Evolutionary conservation across 1,140 invertebrate species (phyloP), one percentile per base, ranked within the genome.

Genomic region (Holotrichia oblita): DNA sequence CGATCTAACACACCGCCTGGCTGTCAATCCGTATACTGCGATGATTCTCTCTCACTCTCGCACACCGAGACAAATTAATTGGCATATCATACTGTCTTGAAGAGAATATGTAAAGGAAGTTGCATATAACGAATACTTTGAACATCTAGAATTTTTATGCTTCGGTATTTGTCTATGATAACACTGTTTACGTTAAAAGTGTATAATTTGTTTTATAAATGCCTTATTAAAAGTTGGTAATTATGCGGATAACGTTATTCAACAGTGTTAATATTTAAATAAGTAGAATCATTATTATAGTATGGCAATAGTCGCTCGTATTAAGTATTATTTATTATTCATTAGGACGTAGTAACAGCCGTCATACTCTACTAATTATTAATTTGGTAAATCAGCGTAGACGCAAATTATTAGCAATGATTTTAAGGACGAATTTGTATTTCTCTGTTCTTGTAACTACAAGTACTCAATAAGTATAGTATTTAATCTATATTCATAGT

Each of bases 1-100:
- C 73, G 40, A 41, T 74, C 73, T 44, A 74, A 74, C 73, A 40
- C 61, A 74, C 73, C 73, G 40, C 17, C 73, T 6, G 41, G 40
- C 41, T 74, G 73, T 44, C 73, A 74, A 74, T 74, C 27, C 40
- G 34, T 74, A 34, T 34, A 34, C 14, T 34, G 61, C 17, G 22
- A 69, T 34, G 61, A 12, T 69, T 69, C 61, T 34, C 1, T 24
- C 14, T 69, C 61, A 3, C 61, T 69, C 61, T 69, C 17, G 61
- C 61, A 22, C 22, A 34, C 22, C 61, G 61, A 22, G 61, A 69
- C 61, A 69, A 69, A 69, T 69, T 69, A 69, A 69, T 69, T 69
- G 61, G 61, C 61, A 69, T 34, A 69, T 69, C 61, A 27, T 69
- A 34, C 61, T 69, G 22, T 69, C 61, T 69, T 20, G 17, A 34